These are phyloP conservation scores for Conus ventricosus DNA, from an alignment of 1,140 invertebrate genomes.

Conservation along the genomic window DNA sequence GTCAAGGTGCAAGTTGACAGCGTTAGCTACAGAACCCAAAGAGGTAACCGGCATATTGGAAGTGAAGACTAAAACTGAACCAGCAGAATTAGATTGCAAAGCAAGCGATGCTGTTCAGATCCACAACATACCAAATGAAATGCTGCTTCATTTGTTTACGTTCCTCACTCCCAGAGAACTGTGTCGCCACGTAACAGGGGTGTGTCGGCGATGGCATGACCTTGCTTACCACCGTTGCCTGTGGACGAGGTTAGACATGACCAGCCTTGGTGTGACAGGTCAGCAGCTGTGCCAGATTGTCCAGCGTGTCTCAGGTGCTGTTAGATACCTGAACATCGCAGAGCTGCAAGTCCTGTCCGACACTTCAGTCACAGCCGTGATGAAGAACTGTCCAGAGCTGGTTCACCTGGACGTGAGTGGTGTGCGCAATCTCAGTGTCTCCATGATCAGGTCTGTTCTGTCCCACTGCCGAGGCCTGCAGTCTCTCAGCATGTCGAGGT, in stretches of 20 bases:
- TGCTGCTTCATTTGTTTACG: slow-evolving; percentile 37
- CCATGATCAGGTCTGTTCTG: slow-evolving; percentile 28
- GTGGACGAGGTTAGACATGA: slow-evolving; percentile 36
- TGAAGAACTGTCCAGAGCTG: slow-evolving; percentile 25
- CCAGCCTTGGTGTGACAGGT: neutral
- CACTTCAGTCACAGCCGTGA: slow-evolving; percentile 26
- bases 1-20: neutral
- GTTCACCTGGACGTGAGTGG: slow-evolving; percentile 38
- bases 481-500: slow-evolving; percentile 34
- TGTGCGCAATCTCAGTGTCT: slow-evolving; percentile 23
- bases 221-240: slow-evolving; percentile 38
- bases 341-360: slow-evolving; percentile 27
- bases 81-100: neutral
- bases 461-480: slow-evolving; percentile 24
- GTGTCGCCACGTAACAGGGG: slow-evolving; percentile 34
- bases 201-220: slow-evolving; percentile 39
- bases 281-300: neutral
- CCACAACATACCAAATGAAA: slow-evolving; percentile 7
- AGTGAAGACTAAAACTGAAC: neutral
- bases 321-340: slow-evolving; percentile 26
- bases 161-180: slow-evolving; percentile 34
- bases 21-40: neutral
- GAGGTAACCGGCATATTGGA: neutral
- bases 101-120: neutral
- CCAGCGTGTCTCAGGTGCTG: slow-evolving; percentile 3